phyloP scores from a whole-genome alignment of 2,888 invertebrate genomes.

The Copidosoma aretas region DNA sequence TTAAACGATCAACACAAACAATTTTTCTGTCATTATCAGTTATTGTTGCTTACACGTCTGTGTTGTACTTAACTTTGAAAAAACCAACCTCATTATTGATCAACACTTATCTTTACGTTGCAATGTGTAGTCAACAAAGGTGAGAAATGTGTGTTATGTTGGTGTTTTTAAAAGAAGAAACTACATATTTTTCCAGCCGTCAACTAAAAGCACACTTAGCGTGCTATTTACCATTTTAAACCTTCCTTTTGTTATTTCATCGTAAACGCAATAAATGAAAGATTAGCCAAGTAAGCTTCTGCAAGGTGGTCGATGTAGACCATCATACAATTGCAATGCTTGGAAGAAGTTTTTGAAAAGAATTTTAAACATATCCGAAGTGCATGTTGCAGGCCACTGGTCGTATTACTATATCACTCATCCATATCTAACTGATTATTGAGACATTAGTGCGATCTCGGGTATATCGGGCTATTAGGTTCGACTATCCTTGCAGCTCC shows the following conservation, averaged over 20 bases:
- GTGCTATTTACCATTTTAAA: neutral
- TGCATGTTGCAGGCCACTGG: neutral
- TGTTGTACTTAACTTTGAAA: neutral
- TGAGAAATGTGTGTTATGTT: neutral
- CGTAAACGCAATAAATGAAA: neutral
- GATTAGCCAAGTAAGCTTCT: neutral
- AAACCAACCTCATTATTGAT: neutral
- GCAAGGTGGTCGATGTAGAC: neutral
- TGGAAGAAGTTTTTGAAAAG: neutral
- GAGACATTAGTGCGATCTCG: too few species aligned
- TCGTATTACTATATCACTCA: too few species aligned
- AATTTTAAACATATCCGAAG: neutral
- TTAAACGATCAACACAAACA: neutral
- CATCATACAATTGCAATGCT: neutral
- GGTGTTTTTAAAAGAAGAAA: neutral
- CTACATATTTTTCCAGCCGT: conserved; percentile 5
- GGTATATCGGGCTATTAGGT: too few species aligned
- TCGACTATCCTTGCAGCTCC: too few species aligned
- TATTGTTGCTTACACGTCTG: neutral
- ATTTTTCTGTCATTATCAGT: conserved; percentile 10
- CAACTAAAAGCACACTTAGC: neutral
- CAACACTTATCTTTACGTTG: neutral
- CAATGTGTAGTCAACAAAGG: neutral
- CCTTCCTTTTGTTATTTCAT: neutral
- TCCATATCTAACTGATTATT: too few species aligned